Conservation (phyloP, 1,140 invertebrate species). For the Brachionus calyciflorus region DNA sequence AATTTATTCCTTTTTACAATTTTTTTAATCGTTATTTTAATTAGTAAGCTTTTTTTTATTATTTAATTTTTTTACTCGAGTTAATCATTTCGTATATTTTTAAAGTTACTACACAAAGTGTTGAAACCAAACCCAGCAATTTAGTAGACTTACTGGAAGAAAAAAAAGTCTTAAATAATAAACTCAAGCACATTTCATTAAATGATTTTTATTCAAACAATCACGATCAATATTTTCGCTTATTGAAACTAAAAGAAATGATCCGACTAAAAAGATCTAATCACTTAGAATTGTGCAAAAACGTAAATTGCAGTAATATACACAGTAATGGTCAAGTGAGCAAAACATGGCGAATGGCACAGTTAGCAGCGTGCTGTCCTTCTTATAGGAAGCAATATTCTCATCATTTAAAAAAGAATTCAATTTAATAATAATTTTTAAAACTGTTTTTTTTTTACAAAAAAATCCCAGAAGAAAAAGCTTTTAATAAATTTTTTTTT, state of each 20-base stretch:
- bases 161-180: not conserved
- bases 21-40: not conserved
- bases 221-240: too few species aligned
- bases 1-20: not conserved
- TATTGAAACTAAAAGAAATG: too few species aligned
- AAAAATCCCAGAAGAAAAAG: not conserved
- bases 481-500: slow-evolving; percentile 13
- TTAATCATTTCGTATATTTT: not conserved
- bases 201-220: not conserved
- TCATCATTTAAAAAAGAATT: slow-evolving; percentile 28
- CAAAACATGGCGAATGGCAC: slow-evolving; percentile 46
- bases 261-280: too few species aligned
- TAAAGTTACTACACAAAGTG: not conserved
- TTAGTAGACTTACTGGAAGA: not conserved
- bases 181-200: not conserved
- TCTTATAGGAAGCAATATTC: slow-evolving; percentile 29
- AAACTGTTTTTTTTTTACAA: not conserved
- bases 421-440: not conserved
- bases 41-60: not conserved
- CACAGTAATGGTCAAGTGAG: slow-evolving; percentile 44
- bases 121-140: not conserved
- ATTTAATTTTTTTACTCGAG: not conserved
- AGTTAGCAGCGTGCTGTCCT: slow-evolving; percentile 37
- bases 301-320: slow-evolving; percentile 40
- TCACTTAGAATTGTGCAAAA: slow-evolving; percentile 18